Percentiles rank a stretch among this genome's conserved stretches.
phyloP scores from a whole-genome alignment of 2,797 vertebrate species.

The Corythornis leucogaster region DNA sequence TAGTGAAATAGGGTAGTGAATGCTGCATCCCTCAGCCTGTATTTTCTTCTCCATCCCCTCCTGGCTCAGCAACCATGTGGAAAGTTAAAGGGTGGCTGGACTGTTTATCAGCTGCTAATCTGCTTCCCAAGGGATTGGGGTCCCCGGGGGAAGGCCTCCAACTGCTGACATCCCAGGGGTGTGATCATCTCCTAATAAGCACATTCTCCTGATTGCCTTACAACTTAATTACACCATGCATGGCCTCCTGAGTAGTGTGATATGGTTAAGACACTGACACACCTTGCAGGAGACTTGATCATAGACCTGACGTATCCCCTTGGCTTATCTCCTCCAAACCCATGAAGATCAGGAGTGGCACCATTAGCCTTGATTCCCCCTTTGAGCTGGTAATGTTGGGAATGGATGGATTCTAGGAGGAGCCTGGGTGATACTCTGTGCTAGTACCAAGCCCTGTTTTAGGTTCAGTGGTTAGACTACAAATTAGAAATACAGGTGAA shows the following conservation, averaged over 20 bases:
- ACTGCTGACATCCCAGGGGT: background rate
- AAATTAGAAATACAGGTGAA: background rate
- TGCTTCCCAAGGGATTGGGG: background rate
- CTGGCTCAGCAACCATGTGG: background rate
- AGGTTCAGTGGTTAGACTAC: background rate
- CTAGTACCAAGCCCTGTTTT: fast-evolving
- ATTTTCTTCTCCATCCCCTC: background rate
- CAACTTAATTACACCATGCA: background rate
- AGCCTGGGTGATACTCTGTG: background rate
- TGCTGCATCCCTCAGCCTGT: fast-evolving
- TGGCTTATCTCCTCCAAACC: background rate
- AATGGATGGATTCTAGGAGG: too few species aligned
- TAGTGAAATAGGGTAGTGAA: background rate
- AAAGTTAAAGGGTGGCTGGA: background rate
- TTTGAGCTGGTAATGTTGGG: fast-evolving
- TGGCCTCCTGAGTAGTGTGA: background rate
- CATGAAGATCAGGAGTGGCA: background rate
- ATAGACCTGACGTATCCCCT: background rate
- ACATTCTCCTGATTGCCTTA: background rate
- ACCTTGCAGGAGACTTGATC: background rate
- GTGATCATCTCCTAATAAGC: background rate
- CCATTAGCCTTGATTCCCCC: background rate
- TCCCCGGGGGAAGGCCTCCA: background rate
- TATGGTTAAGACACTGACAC: fast-evolving
- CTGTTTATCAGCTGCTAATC: background rate